Percentiles rank a stretch among this genome's conserved stretches.
phyloP scores from a whole-genome alignment of 1,140 invertebrate genomes.

The Brachystomella parvula region DNA sequence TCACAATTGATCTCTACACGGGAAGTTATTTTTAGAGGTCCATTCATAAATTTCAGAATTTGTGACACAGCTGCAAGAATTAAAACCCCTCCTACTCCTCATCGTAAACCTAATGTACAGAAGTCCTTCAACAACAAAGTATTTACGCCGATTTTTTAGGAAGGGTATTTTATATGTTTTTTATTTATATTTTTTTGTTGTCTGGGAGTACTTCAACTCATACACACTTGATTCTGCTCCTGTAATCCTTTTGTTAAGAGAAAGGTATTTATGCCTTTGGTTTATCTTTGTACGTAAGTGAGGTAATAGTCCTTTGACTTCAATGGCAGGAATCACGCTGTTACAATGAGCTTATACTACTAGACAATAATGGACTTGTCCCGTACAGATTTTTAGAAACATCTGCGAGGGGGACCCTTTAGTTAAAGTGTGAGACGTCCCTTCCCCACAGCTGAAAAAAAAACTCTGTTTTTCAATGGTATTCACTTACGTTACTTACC shows the following conservation, averaged over 20 bases:
- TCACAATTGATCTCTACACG: not conserved
- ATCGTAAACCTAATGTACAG: not conserved
- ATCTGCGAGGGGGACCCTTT: too few relatives aligned
- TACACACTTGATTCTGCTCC: not conserved
- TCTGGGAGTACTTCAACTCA: not conserved
- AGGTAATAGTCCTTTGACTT: conserved; percentile 5
- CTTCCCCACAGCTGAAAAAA: too few relatives aligned
- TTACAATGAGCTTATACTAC: conserved; percentile 1
- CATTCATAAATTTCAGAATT: not conserved
- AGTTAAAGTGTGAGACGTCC: too few relatives aligned
- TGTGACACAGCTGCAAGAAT: not conserved
- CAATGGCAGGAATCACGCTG: not conserved
- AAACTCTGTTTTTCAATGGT: not conserved
- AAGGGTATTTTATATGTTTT: not conserved
- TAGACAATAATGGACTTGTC: not conserved
- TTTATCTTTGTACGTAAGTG: not conserved
- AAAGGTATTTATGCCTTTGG: not conserved
- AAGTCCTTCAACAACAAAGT: not conserved
- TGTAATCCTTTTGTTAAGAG: not conserved
- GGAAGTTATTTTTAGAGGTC: not conserved
- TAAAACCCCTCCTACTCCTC: not conserved
- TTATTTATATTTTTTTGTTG: not conserved
- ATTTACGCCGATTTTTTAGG: not conserved
- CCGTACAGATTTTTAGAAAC: too few relatives aligned
- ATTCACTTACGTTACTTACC: not conserved